Conservation (phyloP, 1,140 invertebrate species). For the Aphis craccivora region DNA sequence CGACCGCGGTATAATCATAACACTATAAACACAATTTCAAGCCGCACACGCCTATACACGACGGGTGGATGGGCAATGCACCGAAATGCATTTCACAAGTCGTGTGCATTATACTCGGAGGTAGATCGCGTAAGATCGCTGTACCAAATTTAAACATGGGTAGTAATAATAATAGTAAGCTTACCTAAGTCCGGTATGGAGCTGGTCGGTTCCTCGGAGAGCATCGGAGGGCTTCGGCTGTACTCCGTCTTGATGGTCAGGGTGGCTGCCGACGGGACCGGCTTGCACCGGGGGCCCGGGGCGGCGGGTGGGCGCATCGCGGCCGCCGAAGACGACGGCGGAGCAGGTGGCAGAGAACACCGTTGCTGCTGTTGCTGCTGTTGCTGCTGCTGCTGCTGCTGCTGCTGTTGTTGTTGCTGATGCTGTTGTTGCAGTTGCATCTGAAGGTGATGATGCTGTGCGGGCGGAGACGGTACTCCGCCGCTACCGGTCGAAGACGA, state of each 20-base stretch:
- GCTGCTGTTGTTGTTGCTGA: not conserved
- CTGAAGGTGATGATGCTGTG: not conserved
- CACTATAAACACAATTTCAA: not conserved
- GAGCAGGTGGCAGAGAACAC: constrained; percentile 48
- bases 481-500: constrained; percentile 58
- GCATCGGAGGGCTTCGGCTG: constrained; percentile 52
- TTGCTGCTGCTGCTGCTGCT: not conserved
- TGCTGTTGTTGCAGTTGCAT: not conserved
- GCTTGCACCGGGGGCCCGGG: constrained; percentile 42
- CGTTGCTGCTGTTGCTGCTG: not conserved
- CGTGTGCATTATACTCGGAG: no score
- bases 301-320: constrained; percentile 55
- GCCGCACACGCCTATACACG: not conserved
- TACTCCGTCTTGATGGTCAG: constrained; percentile 49
- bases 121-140: no score
- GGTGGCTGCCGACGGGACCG: constrained; percentile 44
- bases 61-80: not conserved
- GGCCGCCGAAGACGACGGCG: constrained; percentile 15
- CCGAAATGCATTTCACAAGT: not conserved
- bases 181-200: constrained; percentile 61
- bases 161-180: not conserved
- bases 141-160: not conserved
- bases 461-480: constrained; percentile 38
- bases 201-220: constrained; percentile 61
- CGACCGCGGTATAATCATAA: not conserved